phyloP scores from a whole-genome alignment of 2,797 vertebrate genomes.

The Lutjanus campechanus region DNA sequence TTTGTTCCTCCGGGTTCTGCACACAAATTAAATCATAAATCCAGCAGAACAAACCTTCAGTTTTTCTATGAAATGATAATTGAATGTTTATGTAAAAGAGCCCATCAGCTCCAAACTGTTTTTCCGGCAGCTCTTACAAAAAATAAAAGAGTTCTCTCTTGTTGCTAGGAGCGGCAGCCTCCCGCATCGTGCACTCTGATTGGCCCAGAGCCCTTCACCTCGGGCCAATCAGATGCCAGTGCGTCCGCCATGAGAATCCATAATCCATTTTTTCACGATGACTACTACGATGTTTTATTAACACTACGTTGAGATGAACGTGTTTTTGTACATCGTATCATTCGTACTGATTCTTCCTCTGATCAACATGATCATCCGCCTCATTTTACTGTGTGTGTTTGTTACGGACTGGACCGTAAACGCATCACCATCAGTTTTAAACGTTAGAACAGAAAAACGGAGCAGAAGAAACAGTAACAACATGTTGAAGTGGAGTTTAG shows the following conservation, averaged over 20 bases:
- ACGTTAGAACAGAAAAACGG: too few relatives aligned
- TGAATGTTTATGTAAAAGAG: too few relatives aligned
- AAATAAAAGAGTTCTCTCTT: slow-evolving; percentile 40
- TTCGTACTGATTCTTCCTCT: not conserved
- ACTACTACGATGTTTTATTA: slow-evolving; percentile 4
- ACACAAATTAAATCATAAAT: too few relatives aligned
- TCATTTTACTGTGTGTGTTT: not conserved
- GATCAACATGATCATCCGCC: too few relatives aligned
- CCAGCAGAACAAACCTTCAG: too few relatives aligned
- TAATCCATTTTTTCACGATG: slow-evolving; percentile 7
- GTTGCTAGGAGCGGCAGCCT: slow-evolving; percentile 79
- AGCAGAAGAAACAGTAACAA: too few relatives aligned
- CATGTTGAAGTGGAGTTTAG: not conserved
- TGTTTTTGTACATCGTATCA: not conserved
- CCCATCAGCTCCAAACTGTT: too few relatives aligned
- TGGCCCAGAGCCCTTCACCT: slow-evolving; percentile 48
- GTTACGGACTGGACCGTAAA: not conserved
- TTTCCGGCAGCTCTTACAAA: too few relatives aligned
- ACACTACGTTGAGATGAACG: too few relatives aligned
- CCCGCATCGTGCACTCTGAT: slow-evolving; percentile 59
- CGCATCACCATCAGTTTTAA: too few relatives aligned
- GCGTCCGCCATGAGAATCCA: slow-evolving; percentile 67
- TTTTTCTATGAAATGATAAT: too few relatives aligned
- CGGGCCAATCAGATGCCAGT: slow-evolving; percentile 74
- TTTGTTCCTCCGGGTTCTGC: too few relatives aligned